A percentile compares a stretch with the other conserved stretches of the same genome.
These are phyloP conservation scores for Drosophila lowei DNA, from an alignment of 1,140 invertebrate species.

Conservation along the genomic window DNA sequence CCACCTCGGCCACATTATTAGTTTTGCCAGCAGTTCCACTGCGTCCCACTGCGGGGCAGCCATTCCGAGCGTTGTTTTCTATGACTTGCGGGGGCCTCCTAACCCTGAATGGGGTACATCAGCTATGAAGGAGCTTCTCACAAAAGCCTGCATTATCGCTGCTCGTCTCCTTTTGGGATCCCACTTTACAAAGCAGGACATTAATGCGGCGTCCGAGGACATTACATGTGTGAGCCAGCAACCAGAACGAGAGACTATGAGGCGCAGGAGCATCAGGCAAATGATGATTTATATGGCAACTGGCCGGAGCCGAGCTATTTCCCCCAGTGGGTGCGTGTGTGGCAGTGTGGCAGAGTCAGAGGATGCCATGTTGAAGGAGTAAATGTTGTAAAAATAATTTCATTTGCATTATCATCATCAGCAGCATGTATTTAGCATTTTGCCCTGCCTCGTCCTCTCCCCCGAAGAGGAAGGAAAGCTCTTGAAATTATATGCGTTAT, in stretches of 20 bases:
- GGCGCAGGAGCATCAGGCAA: conserved; percentile 33
- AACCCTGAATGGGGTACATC: background rate
- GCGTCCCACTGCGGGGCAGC: conserved; percentile 3
- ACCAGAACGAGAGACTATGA: conserved; percentile 15
- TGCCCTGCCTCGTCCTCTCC: conserved; percentile 13
- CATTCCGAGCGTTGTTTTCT: background rate
- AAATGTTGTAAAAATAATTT: conserved; percentile 66
- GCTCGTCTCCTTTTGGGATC: background rate
- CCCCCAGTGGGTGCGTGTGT: background rate
- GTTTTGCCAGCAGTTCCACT: conserved; percentile 13
- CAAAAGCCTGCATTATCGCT: background rate
- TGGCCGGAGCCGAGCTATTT: conserved; percentile 11
- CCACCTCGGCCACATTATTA: conserved; percentile 28
- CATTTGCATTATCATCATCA: conserved; percentile 60
- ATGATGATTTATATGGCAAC: conserved; percentile 67
- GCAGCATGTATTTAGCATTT: conserved; percentile 61
- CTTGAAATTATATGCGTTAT: conserved; percentile 62
- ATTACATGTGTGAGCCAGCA: conserved; percentile 49
- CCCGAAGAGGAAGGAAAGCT: conserved; percentile 13
- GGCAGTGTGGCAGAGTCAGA: conserved; percentile 10
- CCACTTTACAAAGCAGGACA: conserved; percentile 34
- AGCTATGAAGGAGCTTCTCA: conserved; percentile 1
- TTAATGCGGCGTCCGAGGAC: conserved; percentile 43
- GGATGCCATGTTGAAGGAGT: conserved; percentile 26
- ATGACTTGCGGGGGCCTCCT: background rate